A percentile compares a stretch with the other conserved stretches of the same genome.
These are phyloP conservation scores for Drosophila atroscutellata DNA, from an alignment of 2,888 invertebrate species.

Conservation along the genomic window DNA sequence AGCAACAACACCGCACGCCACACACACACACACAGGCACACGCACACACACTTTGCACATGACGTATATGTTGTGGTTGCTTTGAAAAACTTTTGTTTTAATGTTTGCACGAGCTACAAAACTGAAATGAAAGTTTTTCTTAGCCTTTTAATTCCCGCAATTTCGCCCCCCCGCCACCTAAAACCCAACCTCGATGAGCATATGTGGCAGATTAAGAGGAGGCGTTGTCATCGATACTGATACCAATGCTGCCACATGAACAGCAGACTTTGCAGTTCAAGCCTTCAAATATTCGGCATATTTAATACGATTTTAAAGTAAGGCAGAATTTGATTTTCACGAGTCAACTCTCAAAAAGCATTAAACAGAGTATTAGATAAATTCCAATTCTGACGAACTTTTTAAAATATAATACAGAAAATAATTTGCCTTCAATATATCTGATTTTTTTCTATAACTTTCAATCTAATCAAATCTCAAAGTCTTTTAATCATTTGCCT, in stretches of 20 bases:
- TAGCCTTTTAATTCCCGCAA: slow-evolving; percentile 36
- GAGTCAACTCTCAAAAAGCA: background rate
- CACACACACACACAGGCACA: slow-evolving; percentile 26
- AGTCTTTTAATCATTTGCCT: background rate
- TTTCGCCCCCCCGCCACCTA: background rate
- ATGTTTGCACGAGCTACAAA: slow-evolving; percentile 53
- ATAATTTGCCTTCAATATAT: background rate
- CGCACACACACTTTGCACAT: slow-evolving; percentile 57
- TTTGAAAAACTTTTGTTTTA: slow-evolving; percentile 78
- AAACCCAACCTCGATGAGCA: background rate
- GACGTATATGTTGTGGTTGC: slow-evolving; percentile 73
- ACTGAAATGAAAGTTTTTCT: slow-evolving; percentile 43
- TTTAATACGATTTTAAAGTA: background rate
- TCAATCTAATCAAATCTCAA: background rate
- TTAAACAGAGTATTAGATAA: background rate
- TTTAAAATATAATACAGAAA: fast-evolving
- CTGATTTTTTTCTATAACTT: background rate
- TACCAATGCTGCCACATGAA: background rate
- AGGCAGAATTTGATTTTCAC: background rate
- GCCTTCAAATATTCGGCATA: background rate
- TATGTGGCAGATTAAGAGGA: slow-evolving; percentile 2
- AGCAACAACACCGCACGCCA: slow-evolving; percentile 16
- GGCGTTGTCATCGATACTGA: slow-evolving; percentile 22
- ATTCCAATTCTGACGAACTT: background rate
- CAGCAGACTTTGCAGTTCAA: background rate